Base-by-base conservation (phyloP, 2,113 vertebrate genomes). In the Dipodomys merriami region DNA sequence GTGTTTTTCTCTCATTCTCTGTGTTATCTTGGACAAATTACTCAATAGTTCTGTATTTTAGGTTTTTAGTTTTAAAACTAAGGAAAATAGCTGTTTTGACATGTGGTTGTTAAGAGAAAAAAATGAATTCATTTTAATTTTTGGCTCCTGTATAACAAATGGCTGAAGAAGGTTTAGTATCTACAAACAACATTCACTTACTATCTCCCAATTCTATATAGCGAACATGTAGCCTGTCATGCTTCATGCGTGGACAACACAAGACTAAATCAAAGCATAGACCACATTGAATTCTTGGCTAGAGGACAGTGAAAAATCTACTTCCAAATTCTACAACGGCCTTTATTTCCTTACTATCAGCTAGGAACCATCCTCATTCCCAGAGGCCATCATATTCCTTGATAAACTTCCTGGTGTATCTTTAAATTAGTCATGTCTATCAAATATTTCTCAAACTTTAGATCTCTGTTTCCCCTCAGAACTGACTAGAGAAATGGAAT, bases 331-430 rank as follows among this genome's bases (percentile, higher is more conserved):
- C 86, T 9, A 72, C 16, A 57, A 57, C 15, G 15, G 53, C 53
- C 53, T 13, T 16, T 69, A 80, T 49, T 4, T 89, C 11, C 18
- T 73, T 9, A 3, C 16, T 69, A 2, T 12, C 44, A 77, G 3
- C 29, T 33, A 33, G 29, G 29, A 44, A 0, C 7, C 7, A 3
- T 1, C 30, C n/a, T 80, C 15, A 57, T 12, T 30, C 7, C 44
- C 83, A 6, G 1, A 76, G 6, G 16, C 16, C 30, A 23, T 29
- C 35, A 0, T 29, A 35, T 44, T n/a, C 22, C 19, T 64, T 35
- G 8, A 69, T 27, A 0, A 2, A 27, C 10, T 4, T 0, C 2
- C 6, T 35, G 7, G 15, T 46, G 19, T 20, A 46, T 64, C 39
- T 62, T 83, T 69, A 57, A 72, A 19, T 11, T 10, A 74, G 22